Evolutionary conservation across 2,888 invertebrate species (phyloP).

Genomic region (Lochmaea capreae): DNA sequence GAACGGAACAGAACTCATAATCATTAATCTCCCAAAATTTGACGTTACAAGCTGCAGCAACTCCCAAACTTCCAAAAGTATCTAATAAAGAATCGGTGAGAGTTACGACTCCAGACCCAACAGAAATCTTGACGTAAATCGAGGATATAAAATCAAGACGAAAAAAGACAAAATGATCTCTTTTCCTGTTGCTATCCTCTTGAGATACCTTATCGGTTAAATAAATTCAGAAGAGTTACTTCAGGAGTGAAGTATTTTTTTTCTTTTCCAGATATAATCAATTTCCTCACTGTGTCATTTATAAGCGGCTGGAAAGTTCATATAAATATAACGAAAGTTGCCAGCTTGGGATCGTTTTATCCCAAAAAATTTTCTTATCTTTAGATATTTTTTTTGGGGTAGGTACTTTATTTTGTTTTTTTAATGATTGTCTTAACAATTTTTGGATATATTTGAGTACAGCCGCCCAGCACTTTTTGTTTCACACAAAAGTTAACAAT

Average conservation of each 20-base stretch:
- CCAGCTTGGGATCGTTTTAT: neutral
- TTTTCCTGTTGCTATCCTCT: constrained; percentile 9
- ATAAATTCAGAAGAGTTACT: constrained; percentile 5
- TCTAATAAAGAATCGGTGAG: constrained; percentile 7
- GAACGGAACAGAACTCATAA: neutral
- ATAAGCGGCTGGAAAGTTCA: neutral
- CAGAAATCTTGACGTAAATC: constrained; percentile 7
- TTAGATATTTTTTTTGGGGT: neutral
- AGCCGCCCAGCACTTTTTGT: no score
- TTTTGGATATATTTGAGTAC: no score
- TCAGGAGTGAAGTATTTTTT: neutral
- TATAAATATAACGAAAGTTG: neutral
- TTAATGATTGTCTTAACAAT: no score
- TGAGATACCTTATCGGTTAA: neutral
- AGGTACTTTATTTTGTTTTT: neutral
- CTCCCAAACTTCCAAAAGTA: neutral
- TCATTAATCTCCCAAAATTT: constrained; percentile 11
- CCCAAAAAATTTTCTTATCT: neutral
- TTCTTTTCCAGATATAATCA: neutral
- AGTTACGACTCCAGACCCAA: neutral
- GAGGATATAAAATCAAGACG: constrained; percentile 5
- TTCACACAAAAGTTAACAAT: no score
- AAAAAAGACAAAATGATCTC: neutral
- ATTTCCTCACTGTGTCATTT: neutral
- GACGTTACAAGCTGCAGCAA: constrained; percentile 9